Evolutionary conservation across 2,797 vertebrate genomes (phyloP), one percentile per base, ranked within the genome.

Genomic region (Gadopsis marmoratus): DNA sequence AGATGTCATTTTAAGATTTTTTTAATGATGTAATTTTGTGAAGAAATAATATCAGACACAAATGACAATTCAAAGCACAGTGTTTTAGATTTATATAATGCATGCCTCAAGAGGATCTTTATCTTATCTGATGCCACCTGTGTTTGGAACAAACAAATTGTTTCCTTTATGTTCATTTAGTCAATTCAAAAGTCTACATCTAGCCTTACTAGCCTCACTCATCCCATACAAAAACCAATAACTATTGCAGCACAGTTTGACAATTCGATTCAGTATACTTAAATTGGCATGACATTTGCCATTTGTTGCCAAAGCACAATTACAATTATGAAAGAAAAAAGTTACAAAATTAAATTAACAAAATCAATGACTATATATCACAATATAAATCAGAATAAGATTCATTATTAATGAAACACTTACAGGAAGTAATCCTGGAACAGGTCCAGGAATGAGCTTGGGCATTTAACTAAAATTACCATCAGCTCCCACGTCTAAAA

Each of bases 361-460:
- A 37, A 37, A 10, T 10, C 11, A 11, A 39, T 39, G 37, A 21
- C 17, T 10, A n/a, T 51, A 62, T 26, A 55, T 69, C 4, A 64
- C n/a, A 56, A 29, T 17, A 41, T 37, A 26, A 45, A 66, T 55
- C 47, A 5, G 43, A 58, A 41, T 41, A 48, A 64, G 9, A 62
- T 35, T 26, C 0, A 74, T 62, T 74, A 59, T 11, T 54, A 73
- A 72, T 54, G 12, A 56, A 65, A 50, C 31, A 26, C 19, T 26
- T 19, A 41, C 21, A 61, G 31, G 45, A 77, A 60, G 7, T 70
- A 45, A 77, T 51, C 7, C 33, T 41, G 51, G 14, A 55, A 63
- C 58, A 47, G 48, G 48, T 7, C 26, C 63, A 75, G 19, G 12
- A 70, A 43, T 29, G 37, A 59, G 14, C 16, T 45, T 9, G 21